Conservation (phyloP, 2,888 invertebrate genomes). For the Sinohyriopsis cumingii region DNA sequence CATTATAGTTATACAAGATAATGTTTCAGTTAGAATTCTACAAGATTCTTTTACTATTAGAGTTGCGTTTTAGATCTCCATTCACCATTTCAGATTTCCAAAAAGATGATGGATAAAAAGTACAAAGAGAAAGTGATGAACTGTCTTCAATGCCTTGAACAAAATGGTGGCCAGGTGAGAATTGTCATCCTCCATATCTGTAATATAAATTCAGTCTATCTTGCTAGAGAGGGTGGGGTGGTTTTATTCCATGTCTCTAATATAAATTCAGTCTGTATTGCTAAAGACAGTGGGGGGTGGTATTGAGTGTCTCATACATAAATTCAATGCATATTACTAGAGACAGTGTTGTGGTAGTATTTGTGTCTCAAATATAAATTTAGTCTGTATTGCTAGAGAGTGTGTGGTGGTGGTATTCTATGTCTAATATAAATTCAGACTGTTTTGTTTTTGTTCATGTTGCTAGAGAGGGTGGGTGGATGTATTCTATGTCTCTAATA, state of each 20-base stretch:
- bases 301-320: too few relatives aligned
- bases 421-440: neutral
- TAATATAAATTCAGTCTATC: neutral
- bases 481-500: too few relatives aligned
- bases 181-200: neutral
- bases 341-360: too few relatives aligned
- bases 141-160: conserved; percentile 63
- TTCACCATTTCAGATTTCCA: conserved; percentile 53
- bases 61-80: too few relatives aligned
- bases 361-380: too few relatives aligned
- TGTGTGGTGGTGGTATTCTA: neutral
- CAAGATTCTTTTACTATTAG: too few relatives aligned
- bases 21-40: too few relatives aligned
- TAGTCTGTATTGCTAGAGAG: neutral
- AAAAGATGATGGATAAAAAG: conserved; percentile 65
- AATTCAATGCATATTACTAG: too few relatives aligned
- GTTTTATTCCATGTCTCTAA: neutral
- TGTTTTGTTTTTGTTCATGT: too few relatives aligned
- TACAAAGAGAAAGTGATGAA: conserved; percentile 64
- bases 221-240: neutral
- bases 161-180: conserved; percentile 67
- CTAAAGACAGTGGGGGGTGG: too few relatives aligned
- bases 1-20: too few relatives aligned
- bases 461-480: too few relatives aligned
- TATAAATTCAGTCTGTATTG: neutral